A percentile compares a stretch with the other conserved stretches of the same genome.
These are phyloP conservation scores for Sisyra terminalis DNA, from an alignment of 2,888 invertebrate genomes.

Conservation along the genomic window DNA sequence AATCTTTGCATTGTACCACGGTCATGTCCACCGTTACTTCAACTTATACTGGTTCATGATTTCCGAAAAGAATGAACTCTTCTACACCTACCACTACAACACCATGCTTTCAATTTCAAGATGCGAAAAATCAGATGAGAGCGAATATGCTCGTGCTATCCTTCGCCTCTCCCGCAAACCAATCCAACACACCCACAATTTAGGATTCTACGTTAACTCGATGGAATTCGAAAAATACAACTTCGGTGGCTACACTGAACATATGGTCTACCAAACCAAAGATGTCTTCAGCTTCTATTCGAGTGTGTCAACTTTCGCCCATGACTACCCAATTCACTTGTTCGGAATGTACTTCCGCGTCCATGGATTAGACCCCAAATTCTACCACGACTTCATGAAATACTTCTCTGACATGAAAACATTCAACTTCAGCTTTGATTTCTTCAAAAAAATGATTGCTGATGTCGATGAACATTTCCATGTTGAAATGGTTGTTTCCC, in stretches of 20 bases:
- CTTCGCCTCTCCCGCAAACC: not conserved
- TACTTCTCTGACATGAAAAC: not conserved
- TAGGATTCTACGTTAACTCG: slow-evolving; percentile 23
- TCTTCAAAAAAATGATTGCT: not conserved
- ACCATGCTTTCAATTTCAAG: slow-evolving; percentile 26
- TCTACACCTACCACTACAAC: slow-evolving; percentile 30
- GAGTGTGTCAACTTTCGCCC: slow-evolving; percentile 6
- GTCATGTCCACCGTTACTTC: slow-evolving; percentile 22
- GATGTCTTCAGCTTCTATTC: no score
- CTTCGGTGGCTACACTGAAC: slow-evolving; percentile 17
- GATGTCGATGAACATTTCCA: slow-evolving; percentile 1
- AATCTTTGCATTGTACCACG: slow-evolving; percentile 24
- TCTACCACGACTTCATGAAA: not conserved
- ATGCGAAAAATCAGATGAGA: slow-evolving; percentile 23
- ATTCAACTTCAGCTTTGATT: not conserved
- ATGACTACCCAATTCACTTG: slow-evolving; percentile 11
- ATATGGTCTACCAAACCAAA: no score
- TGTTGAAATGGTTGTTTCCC: not conserved
- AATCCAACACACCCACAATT: slow-evolving; percentile 16
- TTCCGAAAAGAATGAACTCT: slow-evolving; percentile 25
- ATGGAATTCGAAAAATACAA: slow-evolving; percentile 26
- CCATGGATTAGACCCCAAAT: not conserved
- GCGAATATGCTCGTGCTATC: slow-evolving; percentile 14
- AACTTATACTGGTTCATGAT: slow-evolving; percentile 29
- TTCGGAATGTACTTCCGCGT: not conserved